Evolutionary conservation across 2,888 invertebrate species (phyloP), one percentile per base, ranked within the genome.

Genomic region (Parnassius apollo): DNA sequence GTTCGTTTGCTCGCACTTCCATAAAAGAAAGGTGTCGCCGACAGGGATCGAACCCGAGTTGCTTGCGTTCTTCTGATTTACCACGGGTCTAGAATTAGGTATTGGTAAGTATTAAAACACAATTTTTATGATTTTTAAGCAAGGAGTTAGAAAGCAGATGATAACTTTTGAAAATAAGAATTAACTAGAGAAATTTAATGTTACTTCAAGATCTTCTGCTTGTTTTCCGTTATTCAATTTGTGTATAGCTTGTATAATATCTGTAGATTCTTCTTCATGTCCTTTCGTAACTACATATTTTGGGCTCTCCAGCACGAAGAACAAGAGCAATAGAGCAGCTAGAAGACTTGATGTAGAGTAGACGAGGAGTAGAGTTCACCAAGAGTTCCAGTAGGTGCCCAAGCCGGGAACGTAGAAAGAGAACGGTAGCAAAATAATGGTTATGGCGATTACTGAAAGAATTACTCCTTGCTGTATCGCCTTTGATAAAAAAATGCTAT

Each of bases 291-390:
- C 88, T 45, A 94, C 83, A 75, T 94, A 97, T 79, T 96, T 96
- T 0, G 97, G 96, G 69, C 96, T 96, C 80, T 97, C 97, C 0
- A 95, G 94, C 74, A 95, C 87, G 63, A 87, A 88, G 44, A 42
- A 66, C 11, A 94, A n/a, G n/a, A n/a, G 77, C 67, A 93, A 92
- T 0, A 93, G 12, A 0, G 94, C 92, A 0, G 94, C 92, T 2
- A 95, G 57, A 1, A 95, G 65, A 61, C 94, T 92, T 0, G 96
- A 94, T 0, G 93, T n/a, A 0, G 94, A 93, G 74, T 95, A 93
- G 0, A 94, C 76, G 1, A 95, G 81, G n/a, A 70, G 59, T 62
- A 95, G 93, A 9, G 95, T 71, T 50, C 96, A 87, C 96, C 96
- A 96, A 1, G 95, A 94, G 68, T 93, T 92, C 71, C 93, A 93